Evolutionary conservation across 2,797 vertebrate species (phyloP).

Genomic region (Zenarchopterus dispar): DNA sequence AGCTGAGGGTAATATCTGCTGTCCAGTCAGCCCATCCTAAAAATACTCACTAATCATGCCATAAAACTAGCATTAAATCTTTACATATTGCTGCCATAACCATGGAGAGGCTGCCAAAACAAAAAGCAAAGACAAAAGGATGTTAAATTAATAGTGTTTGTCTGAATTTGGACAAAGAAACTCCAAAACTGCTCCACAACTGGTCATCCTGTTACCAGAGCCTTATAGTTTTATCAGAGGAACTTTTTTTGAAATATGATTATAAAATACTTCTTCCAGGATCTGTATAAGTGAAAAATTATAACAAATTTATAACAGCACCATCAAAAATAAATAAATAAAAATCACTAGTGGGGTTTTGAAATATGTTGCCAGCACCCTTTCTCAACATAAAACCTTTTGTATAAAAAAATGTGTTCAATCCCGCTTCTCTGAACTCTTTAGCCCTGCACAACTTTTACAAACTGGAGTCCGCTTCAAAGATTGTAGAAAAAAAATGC

Average conservation of each 20-base stretch:
- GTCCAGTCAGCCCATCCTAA: conserved; percentile 24
- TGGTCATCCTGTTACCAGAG: background rate
- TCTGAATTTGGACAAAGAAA: background rate
- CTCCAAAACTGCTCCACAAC: background rate
- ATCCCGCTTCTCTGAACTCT: background rate
- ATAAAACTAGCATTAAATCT: conserved; percentile 4
- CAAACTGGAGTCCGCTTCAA: background rate
- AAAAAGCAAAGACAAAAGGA: background rate
- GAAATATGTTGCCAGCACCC: too few species aligned
- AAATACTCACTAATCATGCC: conserved; percentile 20
- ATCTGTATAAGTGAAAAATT: background rate
- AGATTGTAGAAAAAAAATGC: background rate
- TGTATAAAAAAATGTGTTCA: conserved; percentile 3
- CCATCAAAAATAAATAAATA: background rate
- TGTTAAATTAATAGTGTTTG: too few species aligned
- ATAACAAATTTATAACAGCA: background rate
- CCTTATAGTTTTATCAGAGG: background rate
- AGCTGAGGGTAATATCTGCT: conserved; percentile 27
- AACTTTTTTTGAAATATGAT: background rate
- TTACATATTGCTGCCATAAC: conserved; percentile 19
- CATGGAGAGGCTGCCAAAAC: background rate
- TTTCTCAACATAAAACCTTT: too few species aligned
- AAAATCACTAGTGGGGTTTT: background rate
- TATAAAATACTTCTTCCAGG: too few species aligned
- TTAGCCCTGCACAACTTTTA: background rate